These are phyloP conservation scores for Pluvialis apricaria DNA, from an alignment of 2,113 vertebrate species.

Conservation along the genomic window DNA sequence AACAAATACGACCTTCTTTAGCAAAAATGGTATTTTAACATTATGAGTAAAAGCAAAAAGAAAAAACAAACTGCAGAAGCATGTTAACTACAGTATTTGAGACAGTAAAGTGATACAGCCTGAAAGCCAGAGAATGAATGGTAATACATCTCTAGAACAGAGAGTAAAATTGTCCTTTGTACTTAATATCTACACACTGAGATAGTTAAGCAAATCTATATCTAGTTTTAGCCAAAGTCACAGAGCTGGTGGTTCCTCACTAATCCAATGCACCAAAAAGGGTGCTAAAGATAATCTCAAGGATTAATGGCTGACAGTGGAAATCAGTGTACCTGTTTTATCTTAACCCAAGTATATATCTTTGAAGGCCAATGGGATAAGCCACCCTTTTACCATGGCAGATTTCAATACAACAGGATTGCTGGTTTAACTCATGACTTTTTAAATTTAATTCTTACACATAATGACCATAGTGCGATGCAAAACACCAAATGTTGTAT, in stretches of 20 bases:
- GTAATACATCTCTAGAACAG: not conserved
- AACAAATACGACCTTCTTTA: not conserved
- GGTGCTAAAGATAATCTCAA: not conserved
- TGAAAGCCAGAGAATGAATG: not conserved
- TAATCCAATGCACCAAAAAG: not conserved
- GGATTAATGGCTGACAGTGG: not conserved
- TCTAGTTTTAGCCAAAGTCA: not conserved
- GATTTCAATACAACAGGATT: not conserved
- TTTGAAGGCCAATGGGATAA: not conserved
- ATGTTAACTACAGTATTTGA: not conserved
- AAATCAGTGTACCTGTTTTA: not conserved
- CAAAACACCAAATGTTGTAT: accelerated
- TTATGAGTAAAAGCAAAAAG: not conserved
- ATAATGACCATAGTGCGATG: not conserved
- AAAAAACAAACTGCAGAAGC: not conserved
- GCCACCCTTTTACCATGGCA: not conserved
- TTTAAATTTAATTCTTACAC: not conserved
- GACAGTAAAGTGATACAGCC: not conserved
- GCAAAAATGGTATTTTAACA: not conserved
- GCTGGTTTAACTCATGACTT: not conserved
- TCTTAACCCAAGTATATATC: not conserved
- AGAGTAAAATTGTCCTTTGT: not conserved
- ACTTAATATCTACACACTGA: not conserved
- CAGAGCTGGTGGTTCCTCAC: not conserved
- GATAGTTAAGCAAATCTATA: not conserved